Conservation (phyloP, 1,140 invertebrate genomes). For the Penaeus chinensis region DNA sequence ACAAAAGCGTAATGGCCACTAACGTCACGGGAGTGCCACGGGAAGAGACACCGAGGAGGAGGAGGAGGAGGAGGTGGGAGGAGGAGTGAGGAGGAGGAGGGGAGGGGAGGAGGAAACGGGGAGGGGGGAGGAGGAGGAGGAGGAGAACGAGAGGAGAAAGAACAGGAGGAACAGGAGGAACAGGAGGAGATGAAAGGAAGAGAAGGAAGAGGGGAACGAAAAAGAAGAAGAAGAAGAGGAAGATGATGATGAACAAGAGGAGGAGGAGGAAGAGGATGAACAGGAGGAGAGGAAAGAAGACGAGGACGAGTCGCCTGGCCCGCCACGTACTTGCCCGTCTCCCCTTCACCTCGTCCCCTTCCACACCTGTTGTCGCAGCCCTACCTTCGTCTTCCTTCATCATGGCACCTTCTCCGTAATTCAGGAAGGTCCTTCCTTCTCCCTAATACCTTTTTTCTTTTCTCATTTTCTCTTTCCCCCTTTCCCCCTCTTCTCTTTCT, state of each 20-base stretch:
- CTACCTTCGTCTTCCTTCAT: too few species aligned
- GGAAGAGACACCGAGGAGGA: neutral
- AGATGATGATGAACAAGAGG: neutral
- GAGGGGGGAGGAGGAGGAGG: neutral
- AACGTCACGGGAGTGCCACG: neutral
- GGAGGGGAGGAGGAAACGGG: neutral
- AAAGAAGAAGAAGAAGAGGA: neutral
- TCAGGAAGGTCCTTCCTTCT: neutral
- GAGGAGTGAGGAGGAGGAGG: neutral
- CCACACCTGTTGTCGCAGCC: too few species aligned
- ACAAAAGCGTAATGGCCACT: too few species aligned
- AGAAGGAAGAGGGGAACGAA: neutral
- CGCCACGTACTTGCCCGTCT: too few species aligned
- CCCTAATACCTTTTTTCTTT: neutral
- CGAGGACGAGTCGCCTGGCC: neutral
- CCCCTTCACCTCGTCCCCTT: too few species aligned
- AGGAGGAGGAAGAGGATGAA: neutral
- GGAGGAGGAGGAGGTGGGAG: neutral
- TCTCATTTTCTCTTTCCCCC: neutral
- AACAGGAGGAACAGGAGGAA: neutral
- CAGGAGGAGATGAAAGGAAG: neutral
- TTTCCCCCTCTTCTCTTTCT: neutral
- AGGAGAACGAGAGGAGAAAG: neutral
- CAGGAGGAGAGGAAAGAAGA: too few species aligned
- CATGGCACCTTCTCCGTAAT: neutral